These are phyloP conservation scores for Cydia pomonella DNA, from an alignment of 1,140 invertebrate species.

Conservation along the genomic window DNA sequence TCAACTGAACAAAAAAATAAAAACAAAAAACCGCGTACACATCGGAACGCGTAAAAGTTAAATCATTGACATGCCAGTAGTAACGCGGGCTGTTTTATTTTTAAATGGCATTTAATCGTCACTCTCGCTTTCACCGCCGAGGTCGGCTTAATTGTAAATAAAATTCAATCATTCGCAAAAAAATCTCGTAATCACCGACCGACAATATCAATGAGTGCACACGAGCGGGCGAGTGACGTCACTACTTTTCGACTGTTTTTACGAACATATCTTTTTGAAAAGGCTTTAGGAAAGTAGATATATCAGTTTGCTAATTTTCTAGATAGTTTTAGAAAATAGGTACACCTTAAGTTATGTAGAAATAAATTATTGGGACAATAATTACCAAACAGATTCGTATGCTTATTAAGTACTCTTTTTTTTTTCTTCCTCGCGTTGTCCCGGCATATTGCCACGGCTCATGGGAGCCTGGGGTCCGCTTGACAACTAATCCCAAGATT, in stretches of 20 bases:
- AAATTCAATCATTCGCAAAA: slow-evolving; percentile 81
- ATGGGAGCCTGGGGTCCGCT: no score
- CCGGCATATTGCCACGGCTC: no score
- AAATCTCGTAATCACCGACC: slow-evolving; percentile 74
- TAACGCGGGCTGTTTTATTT: slow-evolving; percentile 76
- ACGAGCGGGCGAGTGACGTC: slow-evolving; percentile 10
- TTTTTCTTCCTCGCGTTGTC: no score
- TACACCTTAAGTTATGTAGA: neutral
- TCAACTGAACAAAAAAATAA: neutral
- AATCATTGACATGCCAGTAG: slow-evolving; percentile 61
- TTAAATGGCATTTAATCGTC: slow-evolving; percentile 80
- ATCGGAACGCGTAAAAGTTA: slow-evolving; percentile 37
- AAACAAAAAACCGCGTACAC: neutral
- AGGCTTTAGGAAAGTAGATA: neutral
- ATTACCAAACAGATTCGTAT: no score
- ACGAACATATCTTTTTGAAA: neutral
- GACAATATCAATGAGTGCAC: slow-evolving; percentile 74
- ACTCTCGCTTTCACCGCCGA: slow-evolving; percentile 74
- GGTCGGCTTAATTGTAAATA: slow-evolving; percentile 80
- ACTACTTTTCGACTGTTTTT: slow-evolving; percentile 5
- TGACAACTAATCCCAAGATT: no score
- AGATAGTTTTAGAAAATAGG: neutral
- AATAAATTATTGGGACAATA: neutral
- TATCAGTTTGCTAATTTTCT: neutral
- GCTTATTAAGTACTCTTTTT: no score